A percentile compares a stretch with the other conserved stretches of the same genome.
Conservation (phyloP, 2,113 vertebrate genomes). For the Lophius piscatorius region DNA sequence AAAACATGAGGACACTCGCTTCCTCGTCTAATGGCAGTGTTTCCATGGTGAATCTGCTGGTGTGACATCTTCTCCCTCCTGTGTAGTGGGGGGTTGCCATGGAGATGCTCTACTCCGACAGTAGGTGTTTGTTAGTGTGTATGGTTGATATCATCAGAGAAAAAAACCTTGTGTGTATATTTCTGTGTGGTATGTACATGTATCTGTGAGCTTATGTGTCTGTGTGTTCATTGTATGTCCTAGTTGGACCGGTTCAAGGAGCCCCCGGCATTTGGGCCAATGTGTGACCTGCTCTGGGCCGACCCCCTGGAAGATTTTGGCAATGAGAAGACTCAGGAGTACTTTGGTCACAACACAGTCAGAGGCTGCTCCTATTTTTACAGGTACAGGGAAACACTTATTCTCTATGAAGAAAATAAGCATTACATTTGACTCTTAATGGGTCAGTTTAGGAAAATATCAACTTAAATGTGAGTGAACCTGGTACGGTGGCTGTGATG, state of each 20-base stretch:
- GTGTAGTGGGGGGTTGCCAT: conserved; percentile 72
- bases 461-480: conserved; percentile 7
- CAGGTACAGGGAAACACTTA: conserved; percentile 68
- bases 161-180: neutral
- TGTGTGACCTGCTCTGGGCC: conserved; percentile 86
- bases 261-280: conserved; percentile 85
- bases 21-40: conserved; percentile 74
- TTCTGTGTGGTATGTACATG: neutral
- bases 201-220: conserved; percentile 8
- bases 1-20: conserved; percentile 54
- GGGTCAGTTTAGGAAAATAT: conserved; percentile 10
- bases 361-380: conserved; percentile 87
- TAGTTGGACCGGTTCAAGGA: conserved; percentile 86
- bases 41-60: conserved; percentile 77
- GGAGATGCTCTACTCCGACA: conserved; percentile 70
- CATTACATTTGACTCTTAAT: conserved; percentile 11
- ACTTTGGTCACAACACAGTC: conserved; percentile 85
- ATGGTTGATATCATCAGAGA: neutral
- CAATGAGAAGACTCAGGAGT: conserved; percentile 86
- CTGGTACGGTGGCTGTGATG: neutral
- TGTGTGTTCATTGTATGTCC: conserved; percentile 38
- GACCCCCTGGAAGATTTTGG: conserved; percentile 87
- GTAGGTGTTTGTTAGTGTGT: conserved; percentile 48
- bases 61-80: conserved; percentile 74
- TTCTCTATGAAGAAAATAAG: neutral